Evolutionary conservation across 2,797 vertebrate genomes (phyloP), one percentile per base, ranked within the genome.

Genomic region (Spea hammondii): DNA sequence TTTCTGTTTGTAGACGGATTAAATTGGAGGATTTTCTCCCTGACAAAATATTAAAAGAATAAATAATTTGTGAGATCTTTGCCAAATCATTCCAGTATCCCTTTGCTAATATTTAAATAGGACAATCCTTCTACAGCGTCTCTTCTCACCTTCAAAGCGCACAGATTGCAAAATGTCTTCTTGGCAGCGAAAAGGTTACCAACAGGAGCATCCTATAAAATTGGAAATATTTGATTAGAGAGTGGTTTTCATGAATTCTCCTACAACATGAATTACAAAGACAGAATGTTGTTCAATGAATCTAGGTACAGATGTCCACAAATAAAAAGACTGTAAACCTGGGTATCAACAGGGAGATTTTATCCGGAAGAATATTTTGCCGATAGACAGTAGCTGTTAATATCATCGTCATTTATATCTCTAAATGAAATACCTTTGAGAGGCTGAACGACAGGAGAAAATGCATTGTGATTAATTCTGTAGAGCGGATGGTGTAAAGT

Each of bases 31-130:
- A 71, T 70, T 76, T 76, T 50, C 69, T 49, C 50, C 44, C 57
- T 75, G 72, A 72, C 67, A 70, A 60, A 75, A 76, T 45, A 76
- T 68, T 74, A 79, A 60, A 57, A 79, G 66, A 75, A 80, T 80
- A 76, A 75, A 80, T 80, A 75, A 80, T 80, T 80, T 80, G 79
- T 80, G 45, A 74, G 65, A 74, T 74, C 71, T 62, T 55, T 74
- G 72, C 78, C 72, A 80, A 80, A 76, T 70, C 49, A 66, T 44
- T 50, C 76, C 75, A 70, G 47, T 70, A 65, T 70, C 53, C 57
- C 55, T 54, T 17, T 74, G 59, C 72, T 47, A 47, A 46, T 14
- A 59, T 76, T 80, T 75, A 76, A 57, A 70, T 55, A 80, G 65
- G 47, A 70, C 64, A 46, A 32, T 44, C 53, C 12, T 5, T 80